Evolutionary conservation across 2,113 vertebrate species (phyloP).

Genomic region (Ramphastos sulfuratus): DNA sequence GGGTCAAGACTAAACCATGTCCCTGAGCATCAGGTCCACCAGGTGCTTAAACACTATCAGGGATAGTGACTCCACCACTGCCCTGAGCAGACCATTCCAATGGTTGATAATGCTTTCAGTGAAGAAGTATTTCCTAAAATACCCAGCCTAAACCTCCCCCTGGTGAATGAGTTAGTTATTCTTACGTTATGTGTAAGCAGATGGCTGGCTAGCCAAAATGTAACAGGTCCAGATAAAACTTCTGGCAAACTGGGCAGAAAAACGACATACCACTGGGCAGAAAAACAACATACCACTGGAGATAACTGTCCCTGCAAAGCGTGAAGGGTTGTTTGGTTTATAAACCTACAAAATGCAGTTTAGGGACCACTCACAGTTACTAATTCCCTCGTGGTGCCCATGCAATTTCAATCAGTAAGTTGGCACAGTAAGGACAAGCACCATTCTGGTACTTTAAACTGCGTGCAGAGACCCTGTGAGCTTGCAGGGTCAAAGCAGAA

Average conservation of each 20-base stretch:
- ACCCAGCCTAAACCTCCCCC: no score
- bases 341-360: neutral
- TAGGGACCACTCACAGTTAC: neutral
- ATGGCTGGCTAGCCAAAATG: neutral
- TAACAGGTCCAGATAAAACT: neutral
- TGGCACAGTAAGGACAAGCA: neutral
- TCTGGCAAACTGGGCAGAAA: neutral
- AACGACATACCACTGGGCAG: neutral
- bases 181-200: neutral
- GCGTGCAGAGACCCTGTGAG: neutral
- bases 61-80: no score
- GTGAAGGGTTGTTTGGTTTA: accelerated
- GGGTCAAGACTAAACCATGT: no score
- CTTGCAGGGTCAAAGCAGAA: neutral
- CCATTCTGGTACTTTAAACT: neutral
- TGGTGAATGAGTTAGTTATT: neutral
- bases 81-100: no score
- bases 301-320: neutral
- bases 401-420: neutral
- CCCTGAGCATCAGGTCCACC: no score
- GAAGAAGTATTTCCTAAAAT: no score
- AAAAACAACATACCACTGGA: neutral
- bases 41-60: no score
- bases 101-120: no score
- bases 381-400: neutral